Evolutionary conservation across 2,113 vertebrate genomes (phyloP), one percentile per base, ranked within the genome.

Genomic region (Sciurus niger): DNA sequence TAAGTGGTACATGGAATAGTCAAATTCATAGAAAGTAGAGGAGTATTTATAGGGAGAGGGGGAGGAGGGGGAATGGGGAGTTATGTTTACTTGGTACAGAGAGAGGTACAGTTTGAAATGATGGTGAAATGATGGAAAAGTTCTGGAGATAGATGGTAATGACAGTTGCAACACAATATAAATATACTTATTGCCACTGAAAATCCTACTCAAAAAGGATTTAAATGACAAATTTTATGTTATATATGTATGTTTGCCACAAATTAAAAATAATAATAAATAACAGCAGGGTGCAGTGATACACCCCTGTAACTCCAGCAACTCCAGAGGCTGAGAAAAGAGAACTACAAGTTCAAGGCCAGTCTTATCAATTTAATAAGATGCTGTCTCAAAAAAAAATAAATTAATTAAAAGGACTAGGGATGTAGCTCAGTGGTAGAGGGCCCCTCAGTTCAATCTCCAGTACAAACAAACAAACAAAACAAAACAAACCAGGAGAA

Each of bases 171-270:
- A 58, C 20, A 58, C 55, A 58, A 58, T 8, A 20, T 58, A 58
- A 58, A 58, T 37, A 22, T 60, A 90, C 63, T 90, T 73, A 85
- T 85, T 20, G n/a, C 2, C 48, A 95, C 17, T 83, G 48, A 95
- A 93, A 87, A 72, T 18, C 14, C 48, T n/a, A 73, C 46, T 93
- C n/a, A 79, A 80, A 93, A 73, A 60, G 48, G 48, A 92, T 82
- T 58, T 58, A 58, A 58, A 58, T 58, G 55, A 58, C 55, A 58
- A 60, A 78, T 78, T 51, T 84, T 84, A 55, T 90, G 55, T 63
- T 80, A 80, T 32, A 37, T 37, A 60, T 37, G 24, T 70, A 65
- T 83, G 53, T 89, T 78, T 70, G 40, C 34, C 70, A 93, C 34
- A 70, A 89, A 63, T 93, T 11, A 85, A 74, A 94, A 78, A 48